Conservation (phyloP, 2,888 invertebrate species). For the Leucophenga maculata region DNA sequence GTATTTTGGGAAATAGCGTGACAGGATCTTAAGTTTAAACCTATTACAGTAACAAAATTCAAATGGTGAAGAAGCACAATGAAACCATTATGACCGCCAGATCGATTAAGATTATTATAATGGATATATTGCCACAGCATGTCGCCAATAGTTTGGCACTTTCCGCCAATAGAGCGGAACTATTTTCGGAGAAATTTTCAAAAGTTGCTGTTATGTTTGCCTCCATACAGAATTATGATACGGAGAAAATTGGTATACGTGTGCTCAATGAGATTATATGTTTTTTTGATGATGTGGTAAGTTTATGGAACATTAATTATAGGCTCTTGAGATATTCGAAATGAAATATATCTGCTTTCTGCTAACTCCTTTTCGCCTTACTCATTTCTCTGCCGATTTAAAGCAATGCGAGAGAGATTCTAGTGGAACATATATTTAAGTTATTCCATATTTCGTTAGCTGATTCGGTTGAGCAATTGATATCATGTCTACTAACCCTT, state of each 20-base stretch:
- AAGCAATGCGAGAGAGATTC: too few relatives aligned
- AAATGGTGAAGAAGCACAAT: constrained; percentile 85
- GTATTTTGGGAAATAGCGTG: constrained; percentile 40
- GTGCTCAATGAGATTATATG: constrained; percentile 91
- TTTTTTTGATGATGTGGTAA: constrained; percentile 83
- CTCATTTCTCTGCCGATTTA: too few relatives aligned
- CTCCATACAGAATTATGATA: constrained; percentile 86
- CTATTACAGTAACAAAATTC: constrained; percentile 74
- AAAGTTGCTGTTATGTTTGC: constrained; percentile 96
- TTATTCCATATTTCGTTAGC: too few relatives aligned
- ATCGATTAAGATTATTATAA: constrained; percentile 88
- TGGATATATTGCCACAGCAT: constrained; percentile 92
- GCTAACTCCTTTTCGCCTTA: too few relatives aligned
- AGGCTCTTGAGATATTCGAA: background rate
- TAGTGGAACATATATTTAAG: too few relatives aligned
- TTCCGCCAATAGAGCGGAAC: constrained; percentile 70
- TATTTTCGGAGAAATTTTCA: constrained; percentile 89
- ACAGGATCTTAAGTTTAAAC: too few relatives aligned
- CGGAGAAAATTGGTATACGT: constrained; percentile 77
- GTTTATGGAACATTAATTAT: constrained; percentile 68
- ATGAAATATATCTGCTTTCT: too few relatives aligned
- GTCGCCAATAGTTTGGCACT: constrained; percentile 74
- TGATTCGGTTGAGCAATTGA: too few relatives aligned
- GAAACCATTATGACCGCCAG: constrained; percentile 86
- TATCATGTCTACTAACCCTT: too few relatives aligned